Conservation (phyloP, 2,113 vertebrate genomes). For the Myotis lucifugus region DNA sequence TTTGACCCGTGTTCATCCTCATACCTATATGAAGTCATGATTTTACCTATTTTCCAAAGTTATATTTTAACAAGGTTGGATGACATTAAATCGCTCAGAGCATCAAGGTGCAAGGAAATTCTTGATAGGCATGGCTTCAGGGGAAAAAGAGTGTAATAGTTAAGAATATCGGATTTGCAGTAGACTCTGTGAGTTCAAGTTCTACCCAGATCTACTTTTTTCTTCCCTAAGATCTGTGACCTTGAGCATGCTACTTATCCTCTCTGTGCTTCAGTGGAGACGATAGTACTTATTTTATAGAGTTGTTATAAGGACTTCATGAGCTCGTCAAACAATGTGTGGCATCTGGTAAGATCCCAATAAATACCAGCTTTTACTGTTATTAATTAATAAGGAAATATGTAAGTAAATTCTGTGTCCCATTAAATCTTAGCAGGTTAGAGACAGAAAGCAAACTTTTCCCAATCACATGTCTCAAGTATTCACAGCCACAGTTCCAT, state of each 20-base stretch:
- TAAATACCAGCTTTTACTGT: background rate
- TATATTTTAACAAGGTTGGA: background rate
- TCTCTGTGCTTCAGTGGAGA: background rate
- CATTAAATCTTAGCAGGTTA: background rate
- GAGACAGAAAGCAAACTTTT: slow-evolving; percentile 20
- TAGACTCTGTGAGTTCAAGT: background rate
- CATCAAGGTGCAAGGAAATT: background rate
- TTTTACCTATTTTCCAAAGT: slow-evolving; percentile 19
- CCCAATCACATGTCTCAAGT: background rate
- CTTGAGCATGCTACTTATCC: background rate
- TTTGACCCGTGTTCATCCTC: background rate
- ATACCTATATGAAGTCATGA: background rate
- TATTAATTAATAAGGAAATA: background rate
- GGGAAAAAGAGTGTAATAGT: background rate
- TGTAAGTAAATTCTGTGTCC: background rate
- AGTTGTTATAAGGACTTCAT: background rate
- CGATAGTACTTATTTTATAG: background rate
- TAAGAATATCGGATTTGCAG: background rate
- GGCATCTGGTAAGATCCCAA: background rate
- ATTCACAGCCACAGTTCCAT: background rate
- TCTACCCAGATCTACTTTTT: background rate
- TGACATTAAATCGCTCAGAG: background rate
- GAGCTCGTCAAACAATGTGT: background rate
- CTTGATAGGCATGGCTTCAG: background rate
- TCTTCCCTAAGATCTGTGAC: background rate